Conservation (phyloP, 2,113 vertebrate species). For the Perca fluviatilis region DNA sequence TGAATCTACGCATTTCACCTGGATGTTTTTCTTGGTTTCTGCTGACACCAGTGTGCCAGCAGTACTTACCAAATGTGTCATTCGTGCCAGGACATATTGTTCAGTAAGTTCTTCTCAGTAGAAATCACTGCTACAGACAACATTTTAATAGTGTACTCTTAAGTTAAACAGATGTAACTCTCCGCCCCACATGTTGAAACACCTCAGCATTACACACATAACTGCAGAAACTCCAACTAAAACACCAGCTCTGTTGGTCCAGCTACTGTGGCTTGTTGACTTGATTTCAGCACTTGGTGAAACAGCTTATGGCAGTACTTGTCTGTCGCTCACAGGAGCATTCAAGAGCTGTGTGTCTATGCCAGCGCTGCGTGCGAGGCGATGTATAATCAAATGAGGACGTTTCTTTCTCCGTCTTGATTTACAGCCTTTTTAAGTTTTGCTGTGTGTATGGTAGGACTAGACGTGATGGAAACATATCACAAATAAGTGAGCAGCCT, state of each 20-base stretch:
- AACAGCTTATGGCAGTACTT: neutral
- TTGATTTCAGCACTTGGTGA: neutral
- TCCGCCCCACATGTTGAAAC: neutral
- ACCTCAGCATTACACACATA: neutral
- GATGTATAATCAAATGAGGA: conserved; percentile 18
- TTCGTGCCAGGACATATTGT: neutral
- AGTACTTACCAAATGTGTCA: neutral
- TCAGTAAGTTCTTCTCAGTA: neutral
- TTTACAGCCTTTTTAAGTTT: neutral
- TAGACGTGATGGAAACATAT: neutral
- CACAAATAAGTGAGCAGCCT: conserved; percentile 6
- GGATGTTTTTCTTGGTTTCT: neutral
- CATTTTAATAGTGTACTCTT: neutral
- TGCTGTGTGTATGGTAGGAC: neutral
- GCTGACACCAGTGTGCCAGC: too few species aligned
- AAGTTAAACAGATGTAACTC: neutral
- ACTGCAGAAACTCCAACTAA: neutral
- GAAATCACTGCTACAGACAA: neutral
- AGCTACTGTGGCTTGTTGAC: neutral
- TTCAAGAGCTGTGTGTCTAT: neutral
- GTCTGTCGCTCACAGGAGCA: neutral
- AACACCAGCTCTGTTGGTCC: neutral
- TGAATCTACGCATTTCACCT: neutral
- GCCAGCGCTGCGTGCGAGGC: neutral
- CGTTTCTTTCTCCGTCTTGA: neutral